These are phyloP conservation scores for Marasmarcha lunaedactyla DNA, from an alignment of 2,888 invertebrate genomes.

Conservation along the genomic window DNA sequence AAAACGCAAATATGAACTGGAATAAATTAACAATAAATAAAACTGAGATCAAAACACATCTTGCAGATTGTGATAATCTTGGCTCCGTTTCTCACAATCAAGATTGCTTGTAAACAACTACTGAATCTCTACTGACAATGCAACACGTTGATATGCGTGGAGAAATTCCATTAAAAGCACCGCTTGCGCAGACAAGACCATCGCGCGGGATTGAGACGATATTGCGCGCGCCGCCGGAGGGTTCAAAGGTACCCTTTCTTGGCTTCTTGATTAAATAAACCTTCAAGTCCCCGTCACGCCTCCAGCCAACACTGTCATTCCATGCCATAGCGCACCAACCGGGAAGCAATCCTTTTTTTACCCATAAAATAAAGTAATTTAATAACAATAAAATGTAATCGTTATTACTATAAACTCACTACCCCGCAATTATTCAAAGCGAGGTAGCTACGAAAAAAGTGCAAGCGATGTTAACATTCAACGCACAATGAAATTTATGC, in stretches of 20 bases:
- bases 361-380: neutral
- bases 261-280: slow-evolving; percentile 66
- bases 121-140: slow-evolving; percentile 24
- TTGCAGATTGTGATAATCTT: no score
- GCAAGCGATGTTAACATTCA: no score
- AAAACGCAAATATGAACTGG: no score
- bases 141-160: slow-evolving; percentile 38
- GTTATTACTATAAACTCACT: no score
- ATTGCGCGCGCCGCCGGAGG: slow-evolving; percentile 25
- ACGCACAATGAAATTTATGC: slow-evolving; percentile 5
- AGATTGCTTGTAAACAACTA: slow-evolving; percentile 25
- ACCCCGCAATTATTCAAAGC: no score
- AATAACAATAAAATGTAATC: no score
- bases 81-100: no score
- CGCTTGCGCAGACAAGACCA: slow-evolving; percentile 56
- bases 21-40: no score
- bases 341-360: neutral
- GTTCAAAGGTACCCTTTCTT: slow-evolving; percentile 16
- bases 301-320: slow-evolving; percentile 38
- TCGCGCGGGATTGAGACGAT: slow-evolving; percentile 45
- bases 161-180: slow-evolving; percentile 57
- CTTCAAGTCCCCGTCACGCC: slow-evolving; percentile 53
- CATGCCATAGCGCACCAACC: slow-evolving; percentile 40
- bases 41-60: no score
- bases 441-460: no score